A percentile compares a stretch with the other conserved stretches of the same genome.
These are phyloP conservation scores for Turnix velox DNA, from an alignment of 2,113 vertebrate species.

Conservation along the genomic window DNA sequence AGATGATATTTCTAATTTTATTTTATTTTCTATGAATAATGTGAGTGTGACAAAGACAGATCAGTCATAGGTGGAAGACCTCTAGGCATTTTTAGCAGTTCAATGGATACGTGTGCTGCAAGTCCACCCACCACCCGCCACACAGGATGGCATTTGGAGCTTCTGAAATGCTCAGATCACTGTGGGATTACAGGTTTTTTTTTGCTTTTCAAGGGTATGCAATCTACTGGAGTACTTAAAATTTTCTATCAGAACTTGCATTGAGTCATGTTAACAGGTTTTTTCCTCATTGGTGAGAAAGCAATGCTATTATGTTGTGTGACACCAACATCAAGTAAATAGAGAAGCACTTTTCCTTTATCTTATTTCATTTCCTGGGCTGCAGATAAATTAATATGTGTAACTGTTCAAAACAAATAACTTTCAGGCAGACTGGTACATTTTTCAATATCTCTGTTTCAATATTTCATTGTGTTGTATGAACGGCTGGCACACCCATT, in stretches of 20 bases:
- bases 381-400: slow-evolving; percentile 29
- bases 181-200: background rate
- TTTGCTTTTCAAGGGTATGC: slow-evolving; percentile 23
- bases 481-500: slow-evolving; percentile 1
- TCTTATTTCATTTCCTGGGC: background rate
- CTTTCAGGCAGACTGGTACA: background rate
- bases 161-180: slow-evolving; percentile 28
- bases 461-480: slow-evolving; percentile 25
- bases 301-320: slow-evolving; percentile 8
- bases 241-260: slow-evolving; percentile 49
- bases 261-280: background rate
- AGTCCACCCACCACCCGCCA: background rate
- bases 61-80: rapidly evolving
- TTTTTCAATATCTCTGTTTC: slow-evolving; percentile 38
- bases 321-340: slow-evolving; percentile 24
- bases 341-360: slow-evolving; percentile 21
- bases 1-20: background rate
- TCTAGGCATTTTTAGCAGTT: background rate
- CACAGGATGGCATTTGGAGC: background rate
- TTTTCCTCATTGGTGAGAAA: slow-evolving; percentile 38
- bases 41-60: background rate
- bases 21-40: background rate
- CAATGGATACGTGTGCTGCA: background rate
- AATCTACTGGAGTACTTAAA: slow-evolving; percentile 29
- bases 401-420: slow-evolving; percentile 32